Evolutionary conservation across 2,888 invertebrate species (phyloP).

Genomic region (Heliconius hortense): DNA sequence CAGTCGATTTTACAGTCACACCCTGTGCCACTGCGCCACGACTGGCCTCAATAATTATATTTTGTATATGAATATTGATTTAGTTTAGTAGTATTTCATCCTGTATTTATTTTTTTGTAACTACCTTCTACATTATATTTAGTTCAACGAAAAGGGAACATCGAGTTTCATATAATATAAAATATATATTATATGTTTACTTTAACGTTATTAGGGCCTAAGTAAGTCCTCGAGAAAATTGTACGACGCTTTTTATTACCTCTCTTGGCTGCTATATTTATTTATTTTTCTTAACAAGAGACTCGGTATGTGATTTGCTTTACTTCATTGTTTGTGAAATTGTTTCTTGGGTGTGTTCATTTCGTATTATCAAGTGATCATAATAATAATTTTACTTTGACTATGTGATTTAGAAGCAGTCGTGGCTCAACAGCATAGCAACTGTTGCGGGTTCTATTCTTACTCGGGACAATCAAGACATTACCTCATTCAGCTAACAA

Average conservation of each 20-base stretch:
- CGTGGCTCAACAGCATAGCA: too few relatives aligned
- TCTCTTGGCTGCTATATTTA: not conserved
- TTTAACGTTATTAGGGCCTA: slow-evolving; percentile 8
- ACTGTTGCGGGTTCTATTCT: too few relatives aligned
- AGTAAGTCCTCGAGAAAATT: not conserved
- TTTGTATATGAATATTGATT: not conserved
- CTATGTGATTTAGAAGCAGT: too few relatives aligned
- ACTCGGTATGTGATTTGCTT: not conserved
- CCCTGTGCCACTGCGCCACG: too few relatives aligned
- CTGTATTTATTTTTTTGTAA: not conserved
- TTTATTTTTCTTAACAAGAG: not conserved
- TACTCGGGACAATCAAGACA: too few relatives aligned
- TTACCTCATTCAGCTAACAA: too few relatives aligned
- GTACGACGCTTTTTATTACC: slow-evolving; percentile 7
- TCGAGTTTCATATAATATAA: not conserved
- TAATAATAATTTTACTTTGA: not conserved
- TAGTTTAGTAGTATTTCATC: not conserved
- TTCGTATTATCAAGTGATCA: not conserved
- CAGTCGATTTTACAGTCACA: too few relatives aligned
- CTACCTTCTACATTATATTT: not conserved
- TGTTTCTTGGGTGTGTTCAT: not conserved
- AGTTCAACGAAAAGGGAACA: not conserved
- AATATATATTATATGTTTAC: not conserved
- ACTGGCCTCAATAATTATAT: too few relatives aligned
- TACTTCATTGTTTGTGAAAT: not conserved